Percentiles rank a stretch among this genome's conserved stretches.
Conservation (phyloP, 2,113 vertebrate genomes). For the Anhinga anhinga region DNA sequence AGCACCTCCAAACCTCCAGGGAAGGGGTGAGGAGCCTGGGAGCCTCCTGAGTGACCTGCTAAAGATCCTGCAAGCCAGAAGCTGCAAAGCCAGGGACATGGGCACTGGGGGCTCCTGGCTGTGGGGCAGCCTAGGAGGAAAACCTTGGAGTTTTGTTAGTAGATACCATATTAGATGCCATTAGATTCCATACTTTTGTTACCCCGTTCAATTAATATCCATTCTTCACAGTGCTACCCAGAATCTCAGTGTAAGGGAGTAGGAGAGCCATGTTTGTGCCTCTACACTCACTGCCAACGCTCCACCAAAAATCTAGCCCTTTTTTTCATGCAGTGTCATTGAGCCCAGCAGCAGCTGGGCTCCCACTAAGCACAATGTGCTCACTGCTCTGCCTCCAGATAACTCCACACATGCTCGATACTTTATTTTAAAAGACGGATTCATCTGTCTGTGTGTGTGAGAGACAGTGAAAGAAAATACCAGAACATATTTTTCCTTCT, state of each 20-base stretch:
- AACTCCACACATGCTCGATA: background rate
- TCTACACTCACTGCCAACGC: fast-evolving
- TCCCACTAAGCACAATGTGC: background rate
- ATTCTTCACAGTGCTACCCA: background rate
- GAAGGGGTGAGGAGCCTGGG: background rate
- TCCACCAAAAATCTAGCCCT: background rate
- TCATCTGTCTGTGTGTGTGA: background rate
- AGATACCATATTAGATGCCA: background rate
- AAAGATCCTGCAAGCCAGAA: background rate
- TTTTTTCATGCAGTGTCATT: background rate
- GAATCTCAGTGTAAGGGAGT: background rate
- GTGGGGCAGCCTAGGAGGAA: background rate
- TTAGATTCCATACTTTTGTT: background rate
- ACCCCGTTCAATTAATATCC: background rate
- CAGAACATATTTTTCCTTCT: background rate
- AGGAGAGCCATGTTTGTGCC: background rate
- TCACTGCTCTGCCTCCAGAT: background rate
- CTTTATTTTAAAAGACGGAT: background rate
- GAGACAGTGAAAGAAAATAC: background rate
- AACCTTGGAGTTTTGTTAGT: background rate
- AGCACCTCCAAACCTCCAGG: background rate
- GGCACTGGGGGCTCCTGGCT: background rate
- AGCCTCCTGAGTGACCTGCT: background rate
- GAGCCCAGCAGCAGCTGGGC: background rate
- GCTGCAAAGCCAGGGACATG: background rate